Evolutionary conservation across 2,797 vertebrate genomes (phyloP).

Genomic region (Molossus alvarezi): DNA sequence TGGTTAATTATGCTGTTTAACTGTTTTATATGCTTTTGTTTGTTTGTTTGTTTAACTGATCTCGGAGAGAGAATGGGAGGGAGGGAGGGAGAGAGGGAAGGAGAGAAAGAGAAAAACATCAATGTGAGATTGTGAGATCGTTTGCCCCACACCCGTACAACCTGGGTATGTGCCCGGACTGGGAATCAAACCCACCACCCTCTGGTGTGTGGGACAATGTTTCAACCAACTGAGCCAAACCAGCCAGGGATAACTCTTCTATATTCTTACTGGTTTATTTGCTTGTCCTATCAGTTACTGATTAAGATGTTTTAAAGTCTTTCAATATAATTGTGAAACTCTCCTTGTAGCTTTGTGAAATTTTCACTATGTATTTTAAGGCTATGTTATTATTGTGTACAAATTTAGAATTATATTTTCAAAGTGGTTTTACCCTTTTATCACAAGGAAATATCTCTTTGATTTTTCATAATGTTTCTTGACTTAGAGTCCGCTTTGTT

Average conservation of each 20-base stretch:
- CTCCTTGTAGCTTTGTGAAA: not conserved
- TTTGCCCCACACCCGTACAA: no score
- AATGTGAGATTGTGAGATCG: no score
- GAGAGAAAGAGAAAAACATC: no score
- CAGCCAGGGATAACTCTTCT: not conserved
- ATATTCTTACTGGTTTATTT: not conserved
- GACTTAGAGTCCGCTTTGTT: not conserved
- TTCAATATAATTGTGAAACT: not conserved
- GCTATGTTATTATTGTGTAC: not conserved
- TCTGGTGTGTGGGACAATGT: no score
- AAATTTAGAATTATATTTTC: conserved; percentile 13
- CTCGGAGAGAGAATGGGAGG: no score
- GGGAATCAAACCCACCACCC: no score
- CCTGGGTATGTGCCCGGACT: no score
- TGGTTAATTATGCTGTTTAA: not conserved
- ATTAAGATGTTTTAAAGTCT: not conserved
- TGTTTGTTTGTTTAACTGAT: no score
- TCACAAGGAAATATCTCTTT: conserved; percentile 6
- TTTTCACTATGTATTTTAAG: not conserved
- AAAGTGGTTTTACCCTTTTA: not conserved
- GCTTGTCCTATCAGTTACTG: not conserved
- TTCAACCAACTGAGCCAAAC: no score
- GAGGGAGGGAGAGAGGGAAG: no score
- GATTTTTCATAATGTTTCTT: not conserved
- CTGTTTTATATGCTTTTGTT: not conserved